Percentiles rank a stretch among this genome's conserved stretches.
phyloP scores from a whole-genome alignment of 2,888 invertebrate genomes.

The Mylabris sibirica region DNA sequence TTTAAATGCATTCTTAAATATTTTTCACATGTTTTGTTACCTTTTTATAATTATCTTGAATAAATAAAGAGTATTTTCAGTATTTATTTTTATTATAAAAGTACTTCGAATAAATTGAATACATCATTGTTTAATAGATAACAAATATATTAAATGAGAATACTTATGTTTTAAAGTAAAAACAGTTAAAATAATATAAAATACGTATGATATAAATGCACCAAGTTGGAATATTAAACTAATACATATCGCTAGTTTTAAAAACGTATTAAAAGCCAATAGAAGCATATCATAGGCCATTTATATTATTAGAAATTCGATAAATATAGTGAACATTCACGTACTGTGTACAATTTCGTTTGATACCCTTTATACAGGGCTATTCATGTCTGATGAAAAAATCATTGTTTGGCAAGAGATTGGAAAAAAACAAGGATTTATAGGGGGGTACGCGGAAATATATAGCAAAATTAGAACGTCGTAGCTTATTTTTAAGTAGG shows the following conservation, averaged over 20 bases:
- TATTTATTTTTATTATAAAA: slow-evolving; percentile 13
- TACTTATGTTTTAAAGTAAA: not conserved
- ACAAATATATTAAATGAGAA: not conserved
- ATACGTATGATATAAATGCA: not conserved
- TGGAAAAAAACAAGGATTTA: too few relatives aligned
- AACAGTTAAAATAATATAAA: not conserved
- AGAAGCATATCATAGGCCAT: not conserved
- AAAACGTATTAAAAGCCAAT: slow-evolving; percentile 9
- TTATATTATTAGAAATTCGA: slow-evolving; percentile 3
- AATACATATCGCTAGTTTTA: slow-evolving; percentile 8
- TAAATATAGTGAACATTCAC: not conserved
- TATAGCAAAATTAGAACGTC: too few relatives aligned
- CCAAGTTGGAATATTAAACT: not conserved
- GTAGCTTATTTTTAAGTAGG: too few relatives aligned
- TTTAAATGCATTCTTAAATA: not conserved
- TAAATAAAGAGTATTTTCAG: not conserved
- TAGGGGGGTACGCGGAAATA: too few relatives aligned
- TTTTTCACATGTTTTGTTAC: not conserved
- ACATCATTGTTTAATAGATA: not conserved
- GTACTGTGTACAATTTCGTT: too few relatives aligned
- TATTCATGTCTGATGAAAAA: too few relatives aligned
- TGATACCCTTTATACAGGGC: too few relatives aligned
- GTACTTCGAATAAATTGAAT: not conserved
- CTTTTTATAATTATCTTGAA: not conserved
- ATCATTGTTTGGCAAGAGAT: too few relatives aligned